Evolutionary conservation across 2,888 invertebrate genomes (phyloP).

Genomic region (Drosophila subsilvestris): DNA sequence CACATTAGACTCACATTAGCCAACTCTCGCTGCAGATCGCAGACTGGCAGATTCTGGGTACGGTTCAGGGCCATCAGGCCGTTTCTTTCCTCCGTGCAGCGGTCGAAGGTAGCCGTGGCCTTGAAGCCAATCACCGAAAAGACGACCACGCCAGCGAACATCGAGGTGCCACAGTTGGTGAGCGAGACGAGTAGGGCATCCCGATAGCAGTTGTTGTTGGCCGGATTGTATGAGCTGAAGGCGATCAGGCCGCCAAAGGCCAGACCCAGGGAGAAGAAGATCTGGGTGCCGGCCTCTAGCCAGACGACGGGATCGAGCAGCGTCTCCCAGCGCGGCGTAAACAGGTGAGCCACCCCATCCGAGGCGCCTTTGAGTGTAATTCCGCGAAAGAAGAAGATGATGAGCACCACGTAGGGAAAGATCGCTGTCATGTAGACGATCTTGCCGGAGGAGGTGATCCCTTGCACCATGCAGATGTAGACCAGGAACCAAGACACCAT

Average conservation of each 20-base stretch:
- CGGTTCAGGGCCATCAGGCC: constrained; percentile 86
- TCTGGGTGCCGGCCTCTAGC: constrained; percentile 98
- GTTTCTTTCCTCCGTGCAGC: constrained; percentile 82
- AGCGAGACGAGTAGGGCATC: constrained; percentile 96
- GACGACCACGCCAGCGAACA: constrained; percentile 98
- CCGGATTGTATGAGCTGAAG: constrained; percentile 96
- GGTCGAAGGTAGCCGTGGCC: constrained; percentile 84
- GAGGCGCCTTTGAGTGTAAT: constrained; percentile 92
- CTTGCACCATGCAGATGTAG: constrained; percentile 98
- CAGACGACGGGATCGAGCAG: constrained; percentile 97
- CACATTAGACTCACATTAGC: constrained; percentile 90
- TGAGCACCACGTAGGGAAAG: constrained; percentile 97
- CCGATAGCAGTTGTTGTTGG: constrained; percentile 97
- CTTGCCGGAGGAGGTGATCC: constrained; percentile 98
- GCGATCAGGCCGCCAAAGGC: constrained; percentile 98
- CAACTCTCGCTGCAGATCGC: constrained; percentile 93
- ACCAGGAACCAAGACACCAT: constrained; percentile 96
- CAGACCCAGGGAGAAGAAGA: constrained; percentile 97
- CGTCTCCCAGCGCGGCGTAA: constrained; percentile 96
- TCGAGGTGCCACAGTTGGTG: constrained; percentile 97
- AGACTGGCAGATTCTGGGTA: constrained; percentile 89
- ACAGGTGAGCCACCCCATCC: constrained; percentile 94
- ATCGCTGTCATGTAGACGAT: constrained; percentile 98
- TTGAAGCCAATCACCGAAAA: constrained; percentile 98
- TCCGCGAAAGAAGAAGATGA: constrained; percentile 97